These are phyloP conservation scores for Laticauda colubrina DNA, from an alignment of 2,113 vertebrate genomes.

Conservation along the genomic window DNA sequence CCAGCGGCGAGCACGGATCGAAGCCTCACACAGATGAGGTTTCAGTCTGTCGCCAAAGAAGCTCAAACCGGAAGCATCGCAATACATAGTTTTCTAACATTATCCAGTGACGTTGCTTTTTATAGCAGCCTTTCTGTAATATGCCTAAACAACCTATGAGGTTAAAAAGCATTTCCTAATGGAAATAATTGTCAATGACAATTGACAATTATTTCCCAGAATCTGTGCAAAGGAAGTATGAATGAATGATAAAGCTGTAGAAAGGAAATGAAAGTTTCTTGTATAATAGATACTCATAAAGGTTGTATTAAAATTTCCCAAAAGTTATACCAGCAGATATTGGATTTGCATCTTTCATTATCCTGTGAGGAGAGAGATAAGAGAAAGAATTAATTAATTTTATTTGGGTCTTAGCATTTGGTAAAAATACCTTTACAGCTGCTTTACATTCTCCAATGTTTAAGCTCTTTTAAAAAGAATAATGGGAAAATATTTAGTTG, in stretches of 20 bases:
- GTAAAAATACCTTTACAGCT: neutral
- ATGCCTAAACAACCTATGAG: conserved; percentile 38
- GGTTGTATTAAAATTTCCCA: conserved; percentile 46
- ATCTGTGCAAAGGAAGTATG: conserved; percentile 42
- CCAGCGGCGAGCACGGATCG: too few relatives aligned
- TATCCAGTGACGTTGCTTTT: neutral
- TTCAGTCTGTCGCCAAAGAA: too few relatives aligned
- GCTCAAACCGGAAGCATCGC: too few relatives aligned
- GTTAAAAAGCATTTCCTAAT: conserved; percentile 60
- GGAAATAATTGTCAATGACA: conserved; percentile 54
- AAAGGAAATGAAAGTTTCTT: conserved; percentile 16
- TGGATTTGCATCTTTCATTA: neutral
- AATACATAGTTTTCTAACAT: neutral
- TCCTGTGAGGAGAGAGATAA: neutral
- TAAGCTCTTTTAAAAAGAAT: conserved; percentile 8
- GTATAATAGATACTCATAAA: neutral
- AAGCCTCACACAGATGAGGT: too few relatives aligned
- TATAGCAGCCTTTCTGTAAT: conserved; percentile 31
- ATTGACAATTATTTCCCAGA: conserved; percentile 22
- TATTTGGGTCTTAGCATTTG: too few relatives aligned
- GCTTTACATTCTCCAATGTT: neutral
- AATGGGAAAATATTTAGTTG: conserved; percentile 39
- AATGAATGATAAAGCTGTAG: neutral
- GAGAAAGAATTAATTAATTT: neutral
- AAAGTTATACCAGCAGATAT: neutral